Conservation (phyloP, 2,797 vertebrate genomes). For the Liparis tanakae region DNA sequence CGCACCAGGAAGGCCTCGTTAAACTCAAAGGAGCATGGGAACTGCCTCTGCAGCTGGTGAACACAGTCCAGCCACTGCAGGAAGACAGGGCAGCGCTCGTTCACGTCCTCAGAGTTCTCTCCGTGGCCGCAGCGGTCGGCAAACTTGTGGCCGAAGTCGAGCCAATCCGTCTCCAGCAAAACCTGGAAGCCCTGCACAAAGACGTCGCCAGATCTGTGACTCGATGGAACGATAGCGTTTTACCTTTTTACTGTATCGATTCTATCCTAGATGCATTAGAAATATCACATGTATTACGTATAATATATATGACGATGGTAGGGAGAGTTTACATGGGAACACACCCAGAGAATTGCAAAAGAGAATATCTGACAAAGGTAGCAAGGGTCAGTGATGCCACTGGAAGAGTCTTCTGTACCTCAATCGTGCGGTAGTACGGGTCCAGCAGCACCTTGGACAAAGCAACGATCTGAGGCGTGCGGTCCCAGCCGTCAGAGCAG, state of each 20-base stretch:
- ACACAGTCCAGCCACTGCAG: constrained; percentile 99
- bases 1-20: constrained; percentile 98
- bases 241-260: too few species aligned
- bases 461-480: constrained; percentile 96
- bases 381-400: too few species aligned
- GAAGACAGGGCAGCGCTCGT: constrained; percentile 97
- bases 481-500: constrained; percentile 98
- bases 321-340: not conserved
- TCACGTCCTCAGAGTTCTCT: constrained; percentile 95
- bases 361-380: not conserved
- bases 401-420: constrained; percentile 81
- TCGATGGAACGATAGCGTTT: not conserved
- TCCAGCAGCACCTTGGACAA: constrained; percentile 95
- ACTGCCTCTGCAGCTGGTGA: constrained; percentile 98
- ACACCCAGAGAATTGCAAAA: not conserved
- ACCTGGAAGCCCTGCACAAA: constrained; percentile 91
- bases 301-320: too few species aligned
- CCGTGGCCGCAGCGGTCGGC: constrained; percentile 97
- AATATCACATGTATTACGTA: not conserved
- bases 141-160: constrained; percentile 99
- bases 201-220: not conserved
- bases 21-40: constrained; percentile 99
- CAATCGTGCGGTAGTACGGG: constrained; percentile 95
- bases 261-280: not conserved
- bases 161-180: constrained; percentile 96